Percentiles rank a stretch among this genome's conserved stretches.
These are phyloP conservation scores for Zootoca vivipara DNA, from an alignment of 2,113 vertebrate genomes.

Conservation along the genomic window DNA sequence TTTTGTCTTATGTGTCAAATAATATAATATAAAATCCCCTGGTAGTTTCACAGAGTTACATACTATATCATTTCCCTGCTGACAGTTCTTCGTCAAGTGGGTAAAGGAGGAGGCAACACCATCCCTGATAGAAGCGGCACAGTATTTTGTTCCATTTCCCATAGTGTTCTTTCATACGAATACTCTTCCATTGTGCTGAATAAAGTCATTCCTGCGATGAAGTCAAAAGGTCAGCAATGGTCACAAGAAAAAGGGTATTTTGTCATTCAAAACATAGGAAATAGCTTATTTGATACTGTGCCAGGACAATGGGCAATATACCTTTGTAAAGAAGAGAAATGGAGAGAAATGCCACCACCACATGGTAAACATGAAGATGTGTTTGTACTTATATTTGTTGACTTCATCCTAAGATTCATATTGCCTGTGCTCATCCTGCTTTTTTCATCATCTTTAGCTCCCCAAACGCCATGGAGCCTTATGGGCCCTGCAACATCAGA, in stretches of 20 bases:
- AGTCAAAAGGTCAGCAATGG: not conserved
- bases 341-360: too few species aligned
- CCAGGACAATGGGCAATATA: not conserved
- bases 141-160: not conserved
- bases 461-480: too few species aligned
- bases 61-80: not conserved
- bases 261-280: not conserved
- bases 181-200: not conserved
- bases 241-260: not conserved
- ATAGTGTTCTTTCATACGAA: not conserved
- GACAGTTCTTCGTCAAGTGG: slow-evolving; percentile 8
- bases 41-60: not conserved
- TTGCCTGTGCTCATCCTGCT: too few species aligned
- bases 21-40: not conserved
- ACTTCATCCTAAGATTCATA: too few species aligned
- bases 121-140: not conserved
- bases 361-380: too few species aligned
- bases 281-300: not conserved
- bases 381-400: too few species aligned
- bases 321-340: not conserved
- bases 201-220: not conserved
- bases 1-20: not conserved
- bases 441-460: too few species aligned
- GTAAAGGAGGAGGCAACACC: not conserved
- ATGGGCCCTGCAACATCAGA: too few species aligned